These are phyloP conservation scores for Emydocephalus ijimae DNA, from an alignment of 2,113 vertebrate species.

Conservation along the genomic window DNA sequence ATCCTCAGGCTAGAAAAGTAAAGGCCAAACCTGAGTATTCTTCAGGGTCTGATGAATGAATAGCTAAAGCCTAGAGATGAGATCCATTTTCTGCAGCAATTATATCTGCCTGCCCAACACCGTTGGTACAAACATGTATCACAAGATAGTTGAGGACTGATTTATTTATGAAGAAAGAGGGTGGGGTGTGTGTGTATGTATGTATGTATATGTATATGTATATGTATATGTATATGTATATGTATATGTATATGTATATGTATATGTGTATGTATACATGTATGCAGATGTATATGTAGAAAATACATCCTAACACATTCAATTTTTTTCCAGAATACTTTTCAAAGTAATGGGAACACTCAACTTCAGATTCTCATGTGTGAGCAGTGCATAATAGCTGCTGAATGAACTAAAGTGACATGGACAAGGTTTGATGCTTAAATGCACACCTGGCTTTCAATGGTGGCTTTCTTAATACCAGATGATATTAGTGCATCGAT, in stretches of 20 bases:
- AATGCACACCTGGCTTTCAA: background rate
- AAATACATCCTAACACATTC: background rate
- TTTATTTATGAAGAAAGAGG: background rate
- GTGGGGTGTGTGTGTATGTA: too few relatives aligned
- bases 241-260: background rate
- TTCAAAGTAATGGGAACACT: background rate
- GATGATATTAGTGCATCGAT: background rate
- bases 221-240: background rate
- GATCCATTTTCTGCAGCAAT: background rate
- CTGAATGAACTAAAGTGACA: background rate
- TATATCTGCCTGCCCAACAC: background rate
- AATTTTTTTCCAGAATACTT: background rate
- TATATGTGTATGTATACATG: background rate
- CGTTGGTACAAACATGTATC: background rate
- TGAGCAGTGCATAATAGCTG: background rate
- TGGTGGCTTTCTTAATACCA: background rate
- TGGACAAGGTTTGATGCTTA: background rate
- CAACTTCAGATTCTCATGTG: background rate
- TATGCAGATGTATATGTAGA: background rate
- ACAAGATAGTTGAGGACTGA: background rate
- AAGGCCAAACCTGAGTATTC: background rate
- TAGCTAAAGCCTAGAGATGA: background rate
- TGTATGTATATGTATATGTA: background rate
- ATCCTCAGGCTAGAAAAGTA: background rate
- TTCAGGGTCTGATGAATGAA: background rate